Percentiles rank a stretch among this genome's conserved stretches.
Conservation (phyloP, 2,113 vertebrate genomes). For the Gila orcuttii region DNA sequence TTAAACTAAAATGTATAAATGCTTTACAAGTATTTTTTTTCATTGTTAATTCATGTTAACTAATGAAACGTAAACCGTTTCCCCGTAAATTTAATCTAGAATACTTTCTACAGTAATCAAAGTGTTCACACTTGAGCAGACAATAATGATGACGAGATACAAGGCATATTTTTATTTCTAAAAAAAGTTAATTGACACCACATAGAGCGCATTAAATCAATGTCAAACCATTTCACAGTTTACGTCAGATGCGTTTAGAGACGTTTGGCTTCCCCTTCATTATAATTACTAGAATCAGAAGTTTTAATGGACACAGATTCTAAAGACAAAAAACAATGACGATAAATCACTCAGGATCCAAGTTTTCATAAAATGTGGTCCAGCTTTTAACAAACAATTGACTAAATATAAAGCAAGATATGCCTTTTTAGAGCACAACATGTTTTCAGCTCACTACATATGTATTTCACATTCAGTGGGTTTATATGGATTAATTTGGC, state of each 20-base stretch:
- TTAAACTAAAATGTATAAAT: no score
- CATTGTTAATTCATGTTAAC: no score
- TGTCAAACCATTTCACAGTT: slow-evolving; percentile 47
- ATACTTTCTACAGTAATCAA: no score
- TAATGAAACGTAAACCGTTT: no score
- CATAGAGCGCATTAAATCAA: slow-evolving; percentile 9
- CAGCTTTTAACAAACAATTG: not conserved
- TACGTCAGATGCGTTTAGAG: slow-evolving; percentile 41
- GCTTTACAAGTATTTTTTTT: no score
- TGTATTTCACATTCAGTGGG: slow-evolving; percentile 2
- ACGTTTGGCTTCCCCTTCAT: slow-evolving; percentile 31
- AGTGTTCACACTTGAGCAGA: not conserved
- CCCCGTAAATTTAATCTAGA: no score
- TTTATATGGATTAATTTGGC: not conserved
- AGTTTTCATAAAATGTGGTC: slow-evolving; percentile 4
- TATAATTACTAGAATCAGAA: slow-evolving; percentile 13
- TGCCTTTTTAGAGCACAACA: slow-evolving; percentile 9
- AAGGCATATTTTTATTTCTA: slow-evolving; percentile 39
- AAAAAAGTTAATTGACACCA: slow-evolving; percentile 32
- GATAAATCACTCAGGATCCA: slow-evolving; percentile 29
- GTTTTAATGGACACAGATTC: not conserved
- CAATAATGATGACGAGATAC: not conserved
- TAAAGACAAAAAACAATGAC: slow-evolving; percentile 47
- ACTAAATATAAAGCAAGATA: slow-evolving; percentile 17
- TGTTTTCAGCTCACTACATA: not conserved